Evolutionary conservation across 2,888 invertebrate species (phyloP).

Genomic region (Trissonchulus latispiculum): DNA sequence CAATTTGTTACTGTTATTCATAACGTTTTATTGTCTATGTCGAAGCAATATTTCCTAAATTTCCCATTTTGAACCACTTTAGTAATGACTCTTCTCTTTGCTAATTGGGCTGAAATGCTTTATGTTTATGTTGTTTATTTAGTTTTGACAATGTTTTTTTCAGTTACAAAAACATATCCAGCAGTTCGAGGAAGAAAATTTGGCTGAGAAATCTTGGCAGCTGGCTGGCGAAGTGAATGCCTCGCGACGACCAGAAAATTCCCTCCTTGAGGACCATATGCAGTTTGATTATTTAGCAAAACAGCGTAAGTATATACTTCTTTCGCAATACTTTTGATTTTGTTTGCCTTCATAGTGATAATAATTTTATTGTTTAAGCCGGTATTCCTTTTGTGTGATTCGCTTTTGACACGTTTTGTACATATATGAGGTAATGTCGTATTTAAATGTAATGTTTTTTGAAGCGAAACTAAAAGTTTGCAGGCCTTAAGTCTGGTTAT

Average conservation of each 20-base stretch:
- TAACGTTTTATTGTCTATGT: background rate
- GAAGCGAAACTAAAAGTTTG: too few relatives aligned
- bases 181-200: conserved; percentile 47
- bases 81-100: background rate
- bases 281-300: conserved; percentile 32
- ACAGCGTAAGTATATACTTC: conserved; percentile 22
- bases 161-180: conserved; percentile 45
- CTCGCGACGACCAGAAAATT: conserved; percentile 71
- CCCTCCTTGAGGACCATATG: conserved; percentile 76
- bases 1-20: too few relatives aligned
- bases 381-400: too few relatives aligned
- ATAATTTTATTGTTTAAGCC: too few relatives aligned
- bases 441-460: too few relatives aligned
- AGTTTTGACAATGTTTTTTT: background rate
- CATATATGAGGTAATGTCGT: too few relatives aligned
- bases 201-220: conserved; percentile 84
- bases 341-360: too few relatives aligned
- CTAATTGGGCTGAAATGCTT: background rate
- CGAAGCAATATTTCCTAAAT: background rate
- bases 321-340: too few relatives aligned
- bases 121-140: too few relatives aligned
- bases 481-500: too few relatives aligned
- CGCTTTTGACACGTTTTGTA: too few relatives aligned
- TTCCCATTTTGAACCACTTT: background rate
- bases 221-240: conserved; percentile 77